Base-by-base conservation (phyloP, 2,113 vertebrate genomes). In the Cygnus buccinator region DNA sequence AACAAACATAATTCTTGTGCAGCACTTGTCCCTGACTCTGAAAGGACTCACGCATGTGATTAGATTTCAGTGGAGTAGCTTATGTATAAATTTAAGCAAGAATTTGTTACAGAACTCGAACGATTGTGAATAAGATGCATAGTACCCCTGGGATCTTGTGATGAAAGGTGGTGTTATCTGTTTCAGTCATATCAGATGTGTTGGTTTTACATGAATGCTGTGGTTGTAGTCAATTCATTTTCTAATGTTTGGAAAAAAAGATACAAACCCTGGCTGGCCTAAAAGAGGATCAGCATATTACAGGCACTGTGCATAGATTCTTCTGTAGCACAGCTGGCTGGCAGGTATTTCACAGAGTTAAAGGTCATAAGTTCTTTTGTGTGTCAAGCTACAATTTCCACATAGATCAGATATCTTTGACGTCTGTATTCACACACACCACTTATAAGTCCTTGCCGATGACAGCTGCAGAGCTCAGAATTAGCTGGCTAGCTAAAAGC, bases 81-180 rank as follows among this genome's bases (percentile, higher is more conserved):
- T 79, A 70, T 70, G 17, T 87, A 73, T 76, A 84, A 95, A 93
- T 95, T 87, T 35, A 72, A 94, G 39, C 43, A 84, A 75, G 86
- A 90, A 78, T 75, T 78, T 90, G 23, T 90, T 82, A 67, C 43
- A 50, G 44, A 19, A n/a, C 23, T 92, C 39, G 28, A 84, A 68
- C 54, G 78, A 21, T 74, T 81, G 79, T 92, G 92, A 93, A 22
- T 81, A 92, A 81, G 76, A 92, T 91, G 48, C 62, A 44, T 41
- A 62, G 72, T 65, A 95, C 73, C 41, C 44, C 50, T 76, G 90
- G 78, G 92, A 87, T 84, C 61, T 87, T 87, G 54, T 54, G 48
- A 84, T 73, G 84, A 94, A 94, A 93, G 57, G 89, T 78, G 62
- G 1, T 91, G 78, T 91, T 93, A 93, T 95, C 95, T 79, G 25